Percentiles rank a stretch among this genome's conserved stretches.
These are phyloP conservation scores for Arnoldichthys spilopterus DNA, from an alignment of 2,797 vertebrate genomes.

Conservation along the genomic window DNA sequence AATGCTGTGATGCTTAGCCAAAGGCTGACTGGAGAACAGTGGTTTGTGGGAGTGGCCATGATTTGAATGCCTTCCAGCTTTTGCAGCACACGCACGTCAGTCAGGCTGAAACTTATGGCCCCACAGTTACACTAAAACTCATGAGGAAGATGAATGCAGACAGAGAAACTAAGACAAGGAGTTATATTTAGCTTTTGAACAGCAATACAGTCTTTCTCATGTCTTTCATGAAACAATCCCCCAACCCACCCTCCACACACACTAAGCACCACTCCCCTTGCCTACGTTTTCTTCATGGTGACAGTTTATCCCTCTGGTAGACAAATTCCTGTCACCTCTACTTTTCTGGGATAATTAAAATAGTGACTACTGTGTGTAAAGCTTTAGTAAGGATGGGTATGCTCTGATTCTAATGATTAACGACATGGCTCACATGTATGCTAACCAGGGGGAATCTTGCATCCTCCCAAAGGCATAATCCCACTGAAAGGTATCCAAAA, in stretches of 20 bases:
- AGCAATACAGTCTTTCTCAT: slow-evolving; percentile 54
- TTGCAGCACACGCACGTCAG: slow-evolving; percentile 45
- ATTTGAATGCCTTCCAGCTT: slow-evolving; percentile 33
- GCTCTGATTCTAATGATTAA: slow-evolving; percentile 52
- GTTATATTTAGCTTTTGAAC: slow-evolving; percentile 53
- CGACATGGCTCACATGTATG: slow-evolving; percentile 41
- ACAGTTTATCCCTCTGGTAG: slow-evolving; percentile 29
- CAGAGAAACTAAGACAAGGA: slow-evolving; percentile 37
- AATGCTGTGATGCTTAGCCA: neutral
- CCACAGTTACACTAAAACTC: slow-evolving; percentile 48
- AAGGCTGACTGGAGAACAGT: slow-evolving; percentile 44
- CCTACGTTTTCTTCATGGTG: slow-evolving; percentile 29
- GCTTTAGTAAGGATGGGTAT: slow-evolving; percentile 46
- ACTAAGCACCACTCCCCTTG: neutral
- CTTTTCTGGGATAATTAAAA: slow-evolving; percentile 44
- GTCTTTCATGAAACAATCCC: slow-evolving; percentile 19
- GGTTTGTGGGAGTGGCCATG: slow-evolving; percentile 31
- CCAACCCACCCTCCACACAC: neutral
- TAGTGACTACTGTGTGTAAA: slow-evolving; percentile 50
- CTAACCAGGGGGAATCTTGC: slow-evolving; percentile 39
- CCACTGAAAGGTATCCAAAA: slow-evolving; percentile 53
- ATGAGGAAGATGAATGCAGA: slow-evolving; percentile 45
- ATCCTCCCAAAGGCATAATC: slow-evolving; percentile 50
- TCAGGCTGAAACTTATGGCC: slow-evolving; percentile 46
- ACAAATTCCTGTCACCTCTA: slow-evolving; percentile 33